These are phyloP conservation scores for Notechis scutatus DNA, from an alignment of 2,113 vertebrate species.

Conservation along the genomic window DNA sequence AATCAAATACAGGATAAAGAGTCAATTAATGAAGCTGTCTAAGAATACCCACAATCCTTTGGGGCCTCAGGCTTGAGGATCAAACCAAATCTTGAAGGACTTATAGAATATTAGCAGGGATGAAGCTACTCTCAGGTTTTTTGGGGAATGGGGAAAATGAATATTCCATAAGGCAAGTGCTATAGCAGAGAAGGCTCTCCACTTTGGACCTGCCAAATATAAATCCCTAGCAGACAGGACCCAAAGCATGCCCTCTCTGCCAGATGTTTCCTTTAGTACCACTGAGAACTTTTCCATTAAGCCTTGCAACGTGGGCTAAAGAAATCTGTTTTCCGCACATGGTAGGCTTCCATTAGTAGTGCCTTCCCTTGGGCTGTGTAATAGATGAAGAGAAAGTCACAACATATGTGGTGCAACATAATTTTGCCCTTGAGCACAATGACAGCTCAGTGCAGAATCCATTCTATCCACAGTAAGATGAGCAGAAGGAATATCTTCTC, in stretches of 20 bases:
- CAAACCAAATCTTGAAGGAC: not conserved
- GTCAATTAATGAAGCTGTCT: not conserved
- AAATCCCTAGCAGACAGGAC: not conserved
- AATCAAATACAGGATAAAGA: not conserved
- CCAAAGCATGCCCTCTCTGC: not conserved
- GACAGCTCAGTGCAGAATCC: not conserved
- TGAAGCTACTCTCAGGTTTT: not conserved
- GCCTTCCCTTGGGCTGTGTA: not conserved
- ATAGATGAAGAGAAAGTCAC: not conserved
- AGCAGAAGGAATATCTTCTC: not conserved
- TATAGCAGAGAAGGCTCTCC: not conserved
- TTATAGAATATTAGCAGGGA: not conserved
- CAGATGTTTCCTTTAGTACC: not conserved
- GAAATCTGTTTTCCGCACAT: not conserved
- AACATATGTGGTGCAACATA: not conserved
- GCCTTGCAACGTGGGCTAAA: not conserved
- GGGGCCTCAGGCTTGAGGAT: not conserved
- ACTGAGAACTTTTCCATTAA: not conserved
- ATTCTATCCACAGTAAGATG: not conserved
- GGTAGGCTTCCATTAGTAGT: not conserved
- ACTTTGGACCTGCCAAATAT: not conserved
- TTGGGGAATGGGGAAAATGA: not conserved
- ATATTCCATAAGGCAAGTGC: not conserved
- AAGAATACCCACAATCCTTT: not conserved
- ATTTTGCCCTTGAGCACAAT: not conserved